Evolutionary conservation across 1,140 invertebrate species (phyloP), one percentile per base, ranked within the genome.

Genomic region (Drosophila ercepeae): DNA sequence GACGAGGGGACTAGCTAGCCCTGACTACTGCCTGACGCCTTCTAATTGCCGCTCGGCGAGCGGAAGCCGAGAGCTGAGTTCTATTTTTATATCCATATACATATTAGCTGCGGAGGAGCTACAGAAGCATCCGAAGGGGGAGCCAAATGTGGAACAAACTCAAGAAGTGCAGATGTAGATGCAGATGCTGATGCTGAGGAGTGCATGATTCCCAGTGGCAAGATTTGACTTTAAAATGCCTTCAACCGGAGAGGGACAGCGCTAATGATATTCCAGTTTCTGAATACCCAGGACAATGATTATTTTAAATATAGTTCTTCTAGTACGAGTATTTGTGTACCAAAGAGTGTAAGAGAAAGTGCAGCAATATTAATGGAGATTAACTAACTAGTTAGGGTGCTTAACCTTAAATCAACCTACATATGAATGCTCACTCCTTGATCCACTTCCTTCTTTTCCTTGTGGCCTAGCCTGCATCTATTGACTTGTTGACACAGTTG

Each of bases 1-100:
- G 4, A 18, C n/a, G 2, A 23, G 29, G 4, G 46, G 23, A 16
- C 39, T 23, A 25, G 34, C 53, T n/a, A n/a, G n/a, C n/a, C n/a
- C n/a, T 34, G 44, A 49, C 52, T 69, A 42, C 41, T 69, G 50
- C 60, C 60, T 55, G 60, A 73, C 68, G 77, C 73, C 78, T 76
- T 81, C 78, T 81, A 81, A 82, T 81, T 81, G 78, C 73, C 51
- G 52, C 51, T 55, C 58, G 58, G 55, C 16, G 46, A 78, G 63
- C 58, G 64, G 46, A 78, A 69, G 58, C 46, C 61, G 42, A 55
- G 52, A 60, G 58, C 52, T 46, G 46, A 58, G 57, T 76, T 84
- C 82, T 84, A 84, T 84, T 86, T 84, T 77, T 78, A 74, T 52
- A 64, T 61, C 29, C 60, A 64, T 45, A 64, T 48, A 29, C 57